Percentiles rank a stretch among this genome's conserved stretches.
These are phyloP conservation scores for Limnothrissa miodon DNA, from an alignment of 2,113 vertebrate genomes.

Conservation along the genomic window DNA sequence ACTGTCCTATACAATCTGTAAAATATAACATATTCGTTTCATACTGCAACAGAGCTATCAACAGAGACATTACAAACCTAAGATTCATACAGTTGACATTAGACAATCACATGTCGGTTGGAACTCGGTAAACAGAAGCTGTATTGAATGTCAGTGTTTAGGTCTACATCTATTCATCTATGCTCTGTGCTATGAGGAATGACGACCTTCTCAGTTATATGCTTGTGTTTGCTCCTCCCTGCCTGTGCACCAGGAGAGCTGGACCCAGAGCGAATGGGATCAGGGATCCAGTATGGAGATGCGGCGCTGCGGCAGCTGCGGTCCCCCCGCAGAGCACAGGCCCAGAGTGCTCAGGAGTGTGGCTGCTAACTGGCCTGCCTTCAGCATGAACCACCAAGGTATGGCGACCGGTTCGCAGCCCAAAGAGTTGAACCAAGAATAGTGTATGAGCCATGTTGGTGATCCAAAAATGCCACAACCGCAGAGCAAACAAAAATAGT, in stretches of 20 bases:
- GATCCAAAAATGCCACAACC: not conserved
- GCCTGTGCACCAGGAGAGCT: constrained; percentile 77
- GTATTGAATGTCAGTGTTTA: too few relatives aligned
- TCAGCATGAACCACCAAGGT: constrained; percentile 33
- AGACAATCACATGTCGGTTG: too few relatives aligned
- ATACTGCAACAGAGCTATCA: too few relatives aligned
- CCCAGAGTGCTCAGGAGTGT: constrained; percentile 81
- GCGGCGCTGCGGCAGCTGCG: constrained; percentile 84
- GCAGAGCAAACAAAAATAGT: constrained; percentile 26
- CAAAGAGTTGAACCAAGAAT: too few relatives aligned
- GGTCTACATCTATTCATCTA: not conserved
- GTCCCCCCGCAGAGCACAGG: constrained; percentile 81
- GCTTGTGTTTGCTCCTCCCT: not conserved
- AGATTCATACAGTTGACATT: too few relatives aligned
- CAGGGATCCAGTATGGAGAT: constrained; percentile 90
- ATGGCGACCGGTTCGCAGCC: too few relatives aligned
- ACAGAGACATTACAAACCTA: too few relatives aligned
- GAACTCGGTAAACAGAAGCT: too few relatives aligned
- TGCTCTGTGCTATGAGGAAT: not conserved
- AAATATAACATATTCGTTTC: too few relatives aligned
- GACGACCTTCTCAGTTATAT: not conserved
- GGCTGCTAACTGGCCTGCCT: constrained; percentile 71
- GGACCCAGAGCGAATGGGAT: constrained; percentile 93
- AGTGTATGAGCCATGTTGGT: not conserved
- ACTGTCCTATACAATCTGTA: not conserved